Evolutionary conservation across 2,113 vertebrate species (phyloP), one percentile per base, ranked within the genome.

Genomic region (Elachura formosa): DNA sequence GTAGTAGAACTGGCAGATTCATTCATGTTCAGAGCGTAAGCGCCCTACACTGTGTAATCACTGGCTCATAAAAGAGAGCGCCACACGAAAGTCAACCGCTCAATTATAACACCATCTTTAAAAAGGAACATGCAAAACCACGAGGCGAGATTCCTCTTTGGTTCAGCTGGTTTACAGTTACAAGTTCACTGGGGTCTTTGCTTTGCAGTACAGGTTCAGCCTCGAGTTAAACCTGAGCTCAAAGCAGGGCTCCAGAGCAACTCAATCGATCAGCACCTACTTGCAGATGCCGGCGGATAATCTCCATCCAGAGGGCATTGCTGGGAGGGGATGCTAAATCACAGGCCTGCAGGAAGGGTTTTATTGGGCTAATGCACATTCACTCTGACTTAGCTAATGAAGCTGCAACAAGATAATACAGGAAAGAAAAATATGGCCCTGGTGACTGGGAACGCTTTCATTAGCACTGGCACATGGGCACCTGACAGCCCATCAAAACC

Each of bases 1-100:
- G 85, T 95, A 96, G 95, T 94, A 97, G 96, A 95, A 97, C 90
- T 90, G 95, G 94, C 93, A 95, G 94, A 94, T 96, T 97, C 92
- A 95, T 97, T 96, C 94, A 96, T 89, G 92, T 93, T 96, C 83
- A 59, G 85, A 88, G 85, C 9, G 23, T 84, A 95, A 94, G 92
- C 51, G 13, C 83, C 18, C n/a, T 96, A 89, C 51, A 90, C 88
- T 92, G 80, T 92, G 95, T 93, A 94, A 95, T 89, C 90, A 96
- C 84, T 45, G 22, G 87, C 94, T 96, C 94, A 91, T 96, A 93
- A 97, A 96, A 58, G 69, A 85, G 84, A 92, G 88, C 18, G 10
- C 71, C 41, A 91, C 22, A 23, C 85, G 18, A 51, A 92, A 96
- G 89, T 95, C 92, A 94, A 90, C 90, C 56, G 26, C 87, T 94